Base-by-base conservation (phyloP, 35 echinoderm and acorn worm species). In the Apostichopus californicus region DNA sequence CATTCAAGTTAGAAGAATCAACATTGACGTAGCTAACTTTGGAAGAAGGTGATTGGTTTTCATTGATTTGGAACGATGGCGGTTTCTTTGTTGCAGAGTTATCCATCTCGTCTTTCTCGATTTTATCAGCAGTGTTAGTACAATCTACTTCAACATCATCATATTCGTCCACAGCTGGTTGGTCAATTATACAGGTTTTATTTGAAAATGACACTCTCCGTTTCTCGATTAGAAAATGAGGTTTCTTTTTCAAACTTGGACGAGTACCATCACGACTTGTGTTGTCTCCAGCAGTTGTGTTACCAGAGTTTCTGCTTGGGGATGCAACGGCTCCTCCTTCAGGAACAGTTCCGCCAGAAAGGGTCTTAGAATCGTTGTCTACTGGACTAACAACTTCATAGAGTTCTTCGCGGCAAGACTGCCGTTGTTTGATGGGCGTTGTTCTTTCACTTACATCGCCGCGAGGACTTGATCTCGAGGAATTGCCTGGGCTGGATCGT, bases 211-310 rank as follows among this genome's bases (percentile, higher is more conserved):
- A 89, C 18, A 89, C 86, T 73, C 46, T 89, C 15, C 86, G 20
- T 8, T 89, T 89, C 86, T 68, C 61, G 25, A 89, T 73, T 68
- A 72, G 71, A 52, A 73, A 73, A 5, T 89, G 23, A 2, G 86
- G 86, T 89, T 89, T 89, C 61, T 89, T 89, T 66, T 89, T 89
- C 22, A 89, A n/a, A 72, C 20, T 66, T 34, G 86, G 68, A 52
- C 61, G 86, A 20, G 22, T 23, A 10, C n/a, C 86, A 17, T 73
- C 15, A 53, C 86, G 34, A 59, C 21, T 59, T 58, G 12, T 20
- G 18, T 15, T 13, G 0, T n/a, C 55, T 4, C 6, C 56, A 17
- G 2, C 14, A 7, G 8, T 23, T 22, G 3, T 25, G 22, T 8
- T 46, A 52, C 15, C 86, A 26, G 57, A 52, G 71, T 89, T 68